phyloP scores from a whole-genome alignment of 2,113 vertebrate species.

The Perca schrenkii region DNA sequence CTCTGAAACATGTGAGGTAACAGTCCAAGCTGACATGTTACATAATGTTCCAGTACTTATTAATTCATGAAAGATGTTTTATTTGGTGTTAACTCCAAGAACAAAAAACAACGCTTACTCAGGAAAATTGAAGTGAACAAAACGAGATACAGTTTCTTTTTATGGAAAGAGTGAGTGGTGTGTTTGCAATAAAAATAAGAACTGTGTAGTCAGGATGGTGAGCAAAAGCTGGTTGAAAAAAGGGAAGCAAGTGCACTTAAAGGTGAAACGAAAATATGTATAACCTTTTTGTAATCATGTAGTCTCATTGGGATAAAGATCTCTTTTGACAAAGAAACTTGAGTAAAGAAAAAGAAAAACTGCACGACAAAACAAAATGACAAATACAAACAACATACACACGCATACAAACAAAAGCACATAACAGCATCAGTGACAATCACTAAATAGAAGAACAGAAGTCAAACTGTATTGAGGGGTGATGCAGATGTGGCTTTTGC shows the following conservation, averaged over 20 bases:
- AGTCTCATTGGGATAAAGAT: not conserved
- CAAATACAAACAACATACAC: too few relatives aligned
- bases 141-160: not conserved
- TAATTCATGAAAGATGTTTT: not conserved
- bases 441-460: not conserved
- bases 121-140: not conserved
- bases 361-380: not conserved
- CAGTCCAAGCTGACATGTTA: constrained; percentile 8
- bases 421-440: not conserved
- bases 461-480: not conserved
- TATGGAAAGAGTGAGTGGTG: not conserved
- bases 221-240: not conserved
- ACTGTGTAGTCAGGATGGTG: not conserved
- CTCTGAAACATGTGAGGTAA: constrained; percentile 33
- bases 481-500: constrained; percentile 3
- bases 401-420: not conserved
- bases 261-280: constrained; percentile 2
- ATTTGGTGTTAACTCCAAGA: not conserved
- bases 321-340: not conserved
- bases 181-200: constrained; percentile 24
- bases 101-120: not conserved
- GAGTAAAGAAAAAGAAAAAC: not conserved
- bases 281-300: not conserved
- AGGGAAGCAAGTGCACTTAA: not conserved
- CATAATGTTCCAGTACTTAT: constrained; percentile 27